Conservation (phyloP, 2,888 invertebrate genomes). For the Argynnis bischoffii region DNA sequence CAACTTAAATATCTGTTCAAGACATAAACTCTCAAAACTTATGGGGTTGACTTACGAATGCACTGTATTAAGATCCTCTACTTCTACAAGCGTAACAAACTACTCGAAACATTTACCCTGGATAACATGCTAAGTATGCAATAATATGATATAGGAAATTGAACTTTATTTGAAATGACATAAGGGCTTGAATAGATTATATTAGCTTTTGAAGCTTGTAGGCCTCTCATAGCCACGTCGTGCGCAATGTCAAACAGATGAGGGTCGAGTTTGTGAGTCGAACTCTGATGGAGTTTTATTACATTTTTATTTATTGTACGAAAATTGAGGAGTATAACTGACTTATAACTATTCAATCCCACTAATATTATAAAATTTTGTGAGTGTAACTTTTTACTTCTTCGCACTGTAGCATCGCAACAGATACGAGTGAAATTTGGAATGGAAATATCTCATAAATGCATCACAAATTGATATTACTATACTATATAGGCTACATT, state of each 20-base stretch:
- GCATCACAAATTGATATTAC: too few species aligned
- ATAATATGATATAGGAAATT: not conserved
- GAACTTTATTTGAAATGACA: not conserved
- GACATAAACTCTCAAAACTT: conserved; percentile 6
- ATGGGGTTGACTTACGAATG: conserved; percentile 22
- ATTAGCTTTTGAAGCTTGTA: conserved; percentile 2
- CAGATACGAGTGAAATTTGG: too few species aligned
- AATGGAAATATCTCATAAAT: too few species aligned
- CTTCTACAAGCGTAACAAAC: conserved; percentile 26
- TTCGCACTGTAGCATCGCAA: too few species aligned
- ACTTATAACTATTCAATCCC: too few species aligned
- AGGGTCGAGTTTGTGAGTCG: conserved; percentile 23
- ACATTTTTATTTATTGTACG: not conserved
- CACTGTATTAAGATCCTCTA: conserved; percentile 20
- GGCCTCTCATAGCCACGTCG: conserved; percentile 25
- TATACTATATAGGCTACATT: too few species aligned
- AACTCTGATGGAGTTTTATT: conserved; percentile 1
- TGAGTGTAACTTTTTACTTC: too few species aligned
- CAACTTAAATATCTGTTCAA: conserved; percentile 13
- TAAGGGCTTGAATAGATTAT: conserved; percentile 13
- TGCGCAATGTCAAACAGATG: conserved; percentile 23
- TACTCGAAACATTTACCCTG: conserved; percentile 29
- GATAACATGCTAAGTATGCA: conserved; percentile 19
- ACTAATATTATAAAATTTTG: not conserved
- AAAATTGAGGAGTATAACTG: not conserved